Base-by-base conservation (phyloP, 2,888 invertebrate species). In the Agrochola macilenta region DNA sequence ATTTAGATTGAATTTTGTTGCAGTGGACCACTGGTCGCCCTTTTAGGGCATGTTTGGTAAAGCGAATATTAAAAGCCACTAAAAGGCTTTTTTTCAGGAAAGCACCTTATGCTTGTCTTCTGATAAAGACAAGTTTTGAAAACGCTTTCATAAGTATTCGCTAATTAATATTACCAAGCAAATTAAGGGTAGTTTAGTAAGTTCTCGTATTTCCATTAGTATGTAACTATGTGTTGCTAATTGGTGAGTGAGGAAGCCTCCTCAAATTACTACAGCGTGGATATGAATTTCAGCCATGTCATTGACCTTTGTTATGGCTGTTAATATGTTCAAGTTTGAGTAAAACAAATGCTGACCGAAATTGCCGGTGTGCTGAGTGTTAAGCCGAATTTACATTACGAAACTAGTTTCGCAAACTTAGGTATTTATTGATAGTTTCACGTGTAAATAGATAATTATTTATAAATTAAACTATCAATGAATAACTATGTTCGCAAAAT, bases 161-260 rank as follows among this genome's bases (percentile, higher is more conserved):
- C 60, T 20, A 14, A 76, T 77, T 68, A 61, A 46, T 66, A 54
- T 66, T 14, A 52, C n/a, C 2, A 46, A 76, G 17, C 8, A 3
- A 77, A 77, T 76, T 61, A 46, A 46, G 61, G 35, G 35, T 14
- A 60, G 20, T 12, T 4, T 49, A 23, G 49, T 43, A 43, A 9
- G 46, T 14, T 39, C 39, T 69, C 69, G 11, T 11, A 39, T 78
- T 78, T 20, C 54, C 23, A 46, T 39, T 39, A 65, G 17, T 52
- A 30, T 26, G 46, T 35, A 74, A 60, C 35, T 61, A 52, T 23
- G 17, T 54, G 7, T 39, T n/a, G 30, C 49, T 70, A 70, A 78
- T 78, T 78, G 70, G 20, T 30, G 30, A 69, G 57, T 57, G 39
- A 63, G 57, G 57, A 39, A 63, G 39, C 30, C 30, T 49, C 8